A percentile compares a stretch with the other conserved stretches of the same genome.
phyloP scores from a whole-genome alignment of 2,888 invertebrate species.

The Pyralis farinalis region DNA sequence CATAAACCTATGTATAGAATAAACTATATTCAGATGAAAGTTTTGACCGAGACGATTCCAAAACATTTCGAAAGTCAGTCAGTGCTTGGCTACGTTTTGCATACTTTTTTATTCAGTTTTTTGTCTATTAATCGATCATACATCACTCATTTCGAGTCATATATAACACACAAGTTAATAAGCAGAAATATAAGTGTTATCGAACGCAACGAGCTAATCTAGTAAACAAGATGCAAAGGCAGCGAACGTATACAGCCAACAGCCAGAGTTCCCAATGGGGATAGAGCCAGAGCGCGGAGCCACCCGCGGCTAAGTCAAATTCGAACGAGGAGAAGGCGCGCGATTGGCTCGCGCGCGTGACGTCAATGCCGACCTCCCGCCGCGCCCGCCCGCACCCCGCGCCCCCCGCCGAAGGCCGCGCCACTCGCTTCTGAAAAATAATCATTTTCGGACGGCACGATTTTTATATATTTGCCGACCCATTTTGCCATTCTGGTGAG shows the following conservation, averaged over 20 bases:
- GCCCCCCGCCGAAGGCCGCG: constrained; percentile 59
- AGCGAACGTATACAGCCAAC: constrained; percentile 27
- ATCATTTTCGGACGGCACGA: constrained; percentile 64
- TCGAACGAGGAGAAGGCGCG: constrained; percentile 45
- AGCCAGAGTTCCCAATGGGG: constrained; percentile 37
- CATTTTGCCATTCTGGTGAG: constrained; percentile 20
- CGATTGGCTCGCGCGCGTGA: constrained; percentile 67
- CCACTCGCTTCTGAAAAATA: constrained; percentile 67
- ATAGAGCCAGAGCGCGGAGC: constrained; percentile 37
- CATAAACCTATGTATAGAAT: no score
- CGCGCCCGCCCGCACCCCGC: constrained; percentile 35
- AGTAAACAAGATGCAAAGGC: constrained; percentile 37
- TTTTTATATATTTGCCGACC: constrained; percentile 28
- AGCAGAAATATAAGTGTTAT: constrained; percentile 9
- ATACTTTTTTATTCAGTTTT: no score
- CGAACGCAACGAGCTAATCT: constrained; percentile 25
- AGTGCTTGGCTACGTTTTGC: no score
- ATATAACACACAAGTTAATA: no score
- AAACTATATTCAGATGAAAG: no score
- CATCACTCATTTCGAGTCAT: no score
- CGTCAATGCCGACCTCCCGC: constrained; percentile 77
- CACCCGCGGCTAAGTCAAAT: constrained; percentile 57
- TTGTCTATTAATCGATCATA: no score
- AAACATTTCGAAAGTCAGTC: no score
- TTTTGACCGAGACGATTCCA: no score